phyloP scores from a whole-genome alignment of 2,888 invertebrate species.

The Cephus rjabovi region DNA sequence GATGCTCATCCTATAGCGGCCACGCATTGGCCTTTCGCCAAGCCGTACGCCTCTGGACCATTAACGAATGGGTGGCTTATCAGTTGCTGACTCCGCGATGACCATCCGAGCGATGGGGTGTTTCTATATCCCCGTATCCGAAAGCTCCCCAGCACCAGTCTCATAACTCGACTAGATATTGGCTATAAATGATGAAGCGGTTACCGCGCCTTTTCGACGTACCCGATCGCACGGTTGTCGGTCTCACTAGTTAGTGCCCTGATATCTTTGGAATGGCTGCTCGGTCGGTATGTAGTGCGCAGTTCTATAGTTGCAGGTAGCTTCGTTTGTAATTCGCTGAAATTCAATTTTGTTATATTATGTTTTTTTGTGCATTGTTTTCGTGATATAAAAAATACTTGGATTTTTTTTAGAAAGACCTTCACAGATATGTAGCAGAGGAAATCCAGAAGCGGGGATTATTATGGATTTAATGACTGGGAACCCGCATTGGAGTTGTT shows the following conservation, averaged over 20 bases:
- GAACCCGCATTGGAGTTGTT: not conserved
- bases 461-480: not conserved
- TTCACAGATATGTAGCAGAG: not conserved
- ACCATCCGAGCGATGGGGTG: slow-evolving; percentile 49
- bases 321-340: slow-evolving; percentile 2
- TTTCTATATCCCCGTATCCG: slow-evolving; percentile 40
- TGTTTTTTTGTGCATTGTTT: not conserved
- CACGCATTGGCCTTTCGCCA: slow-evolving; percentile 55
- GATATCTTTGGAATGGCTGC: too few species aligned
- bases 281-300: too few species aligned
- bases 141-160: slow-evolving; percentile 33
- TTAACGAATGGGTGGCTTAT: slow-evolving; percentile 56
- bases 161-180: slow-evolving; percentile 46
- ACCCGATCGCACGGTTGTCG: not conserved
- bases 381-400: not conserved
- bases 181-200: slow-evolving; percentile 43
- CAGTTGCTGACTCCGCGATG: slow-evolving; percentile 59
- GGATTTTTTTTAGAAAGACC: not conserved
- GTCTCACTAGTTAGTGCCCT: not conserved
- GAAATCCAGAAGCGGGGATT: not conserved
- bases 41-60: slow-evolving; percentile 43
- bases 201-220: slow-evolving; percentile 7
- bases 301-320: not conserved
- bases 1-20: not conserved
- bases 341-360: not conserved